Percentiles rank a stretch among this genome's conserved stretches.
Evolutionary conservation across 2,113 vertebrate species (phyloP).

Genomic region (Odocoileus hemionus): DNA sequence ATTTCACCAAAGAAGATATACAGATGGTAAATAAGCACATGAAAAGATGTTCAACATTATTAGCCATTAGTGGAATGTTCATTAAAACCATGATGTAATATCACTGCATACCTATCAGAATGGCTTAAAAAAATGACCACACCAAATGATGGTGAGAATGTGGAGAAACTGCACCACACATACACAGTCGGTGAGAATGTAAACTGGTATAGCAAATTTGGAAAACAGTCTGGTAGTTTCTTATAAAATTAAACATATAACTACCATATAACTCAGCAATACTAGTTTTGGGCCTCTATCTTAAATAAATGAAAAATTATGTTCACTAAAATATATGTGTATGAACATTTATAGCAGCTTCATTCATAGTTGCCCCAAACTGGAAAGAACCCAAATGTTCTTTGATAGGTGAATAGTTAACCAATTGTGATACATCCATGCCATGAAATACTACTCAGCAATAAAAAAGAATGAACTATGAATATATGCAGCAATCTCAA

Average conservation of each 20-base stretch:
- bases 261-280: background rate
- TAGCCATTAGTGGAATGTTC: background rate
- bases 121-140: background rate
- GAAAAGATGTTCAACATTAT: slow-evolving; percentile 11
- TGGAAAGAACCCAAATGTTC: background rate
- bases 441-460: background rate
- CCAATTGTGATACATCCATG: background rate
- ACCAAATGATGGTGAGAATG: background rate
- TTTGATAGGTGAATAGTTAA: background rate
- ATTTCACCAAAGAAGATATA: background rate
- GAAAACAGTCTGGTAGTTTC: background rate
- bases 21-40: background rate
- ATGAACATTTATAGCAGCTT: background rate
- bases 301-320: slow-evolving; percentile 23
- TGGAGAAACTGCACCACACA: background rate
- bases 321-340: background rate
- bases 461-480: slow-evolving; percentile 7
- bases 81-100: background rate
- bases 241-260: background rate
- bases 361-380: background rate
- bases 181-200: background rate
- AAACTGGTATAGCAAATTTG: background rate
- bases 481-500: background rate
- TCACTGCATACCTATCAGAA: background rate
- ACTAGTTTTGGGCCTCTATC: background rate